Evolutionary conservation across 2,888 invertebrate genomes (phyloP).

Genomic region (Cephus pulcher): DNA sequence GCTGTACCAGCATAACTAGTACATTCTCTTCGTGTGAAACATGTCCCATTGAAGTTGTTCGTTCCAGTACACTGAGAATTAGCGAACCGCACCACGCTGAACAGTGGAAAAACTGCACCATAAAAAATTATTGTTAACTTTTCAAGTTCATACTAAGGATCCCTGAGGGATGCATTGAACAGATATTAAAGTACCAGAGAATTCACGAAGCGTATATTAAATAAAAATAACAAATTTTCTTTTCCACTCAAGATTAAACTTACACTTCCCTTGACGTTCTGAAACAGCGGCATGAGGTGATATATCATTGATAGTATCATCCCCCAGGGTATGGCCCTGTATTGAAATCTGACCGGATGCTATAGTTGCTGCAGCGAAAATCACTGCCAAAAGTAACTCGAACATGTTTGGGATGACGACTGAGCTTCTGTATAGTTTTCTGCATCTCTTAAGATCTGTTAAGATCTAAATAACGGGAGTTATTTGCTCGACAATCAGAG

Average conservation of each 20-base stretch:
- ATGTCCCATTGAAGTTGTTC: conserved; percentile 79
- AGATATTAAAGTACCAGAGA: not conserved
- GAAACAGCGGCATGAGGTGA: conserved; percentile 17
- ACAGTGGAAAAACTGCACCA: conserved; percentile 74
- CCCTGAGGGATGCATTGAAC: conserved; percentile 39
- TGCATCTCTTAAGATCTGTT: not conserved
- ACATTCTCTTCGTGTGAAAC: conserved; percentile 83
- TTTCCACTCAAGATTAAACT: conserved; percentile 29
- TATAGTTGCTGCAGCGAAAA: conserved; percentile 34
- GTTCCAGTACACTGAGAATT: conserved; percentile 77
- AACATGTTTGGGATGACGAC: conserved; percentile 43
- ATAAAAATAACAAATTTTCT: not conserved
- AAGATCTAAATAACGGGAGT: conserved; percentile 45
- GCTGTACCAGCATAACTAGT: conserved; percentile 76
- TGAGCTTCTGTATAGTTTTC: conserved; percentile 7
- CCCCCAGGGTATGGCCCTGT: conserved; percentile 35
- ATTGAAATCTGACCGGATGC: conserved; percentile 41
- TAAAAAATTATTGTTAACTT: conserved; percentile 26
- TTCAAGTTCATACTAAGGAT: conserved; percentile 4
- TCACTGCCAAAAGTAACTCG: conserved; percentile 33
- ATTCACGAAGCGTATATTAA: not conserved
- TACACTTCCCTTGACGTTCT: conserved; percentile 51
- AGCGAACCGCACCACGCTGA: conserved; percentile 81
- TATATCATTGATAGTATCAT: conserved; percentile 31
- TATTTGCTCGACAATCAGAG: conserved; percentile 43